Evolutionary conservation across 2,113 vertebrate genomes (phyloP).

Genomic region (Limnothrissa miodon): DNA sequence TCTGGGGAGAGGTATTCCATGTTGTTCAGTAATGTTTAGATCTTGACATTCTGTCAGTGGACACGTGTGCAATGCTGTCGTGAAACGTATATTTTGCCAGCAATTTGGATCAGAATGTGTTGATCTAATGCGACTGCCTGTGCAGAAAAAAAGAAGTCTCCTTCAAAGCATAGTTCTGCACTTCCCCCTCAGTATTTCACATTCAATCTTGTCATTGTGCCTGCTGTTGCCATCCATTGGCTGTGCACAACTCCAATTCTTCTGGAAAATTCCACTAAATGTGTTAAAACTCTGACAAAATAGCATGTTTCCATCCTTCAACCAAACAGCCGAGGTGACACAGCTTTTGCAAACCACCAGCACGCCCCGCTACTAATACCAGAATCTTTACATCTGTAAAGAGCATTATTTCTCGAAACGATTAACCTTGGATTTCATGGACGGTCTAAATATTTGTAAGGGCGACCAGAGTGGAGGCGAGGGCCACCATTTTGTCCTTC

Average conservation of each 20-base stretch:
- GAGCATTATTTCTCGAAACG: neutral
- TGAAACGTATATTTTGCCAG: conserved; percentile 33
- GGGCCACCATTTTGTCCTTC: conserved; percentile 8
- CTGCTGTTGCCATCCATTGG: neutral
- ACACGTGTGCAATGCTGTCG: conserved; percentile 39
- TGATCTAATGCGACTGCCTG: conserved; percentile 42
- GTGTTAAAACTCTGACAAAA: conserved; percentile 14
- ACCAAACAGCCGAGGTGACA: conserved; percentile 11
- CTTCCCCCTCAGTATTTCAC: conserved; percentile 33
- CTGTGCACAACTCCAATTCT: neutral
- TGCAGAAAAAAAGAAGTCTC: conserved; percentile 20
- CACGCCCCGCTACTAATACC: neutral
- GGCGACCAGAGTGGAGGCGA: neutral
- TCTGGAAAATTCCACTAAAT: conserved; percentile 13
- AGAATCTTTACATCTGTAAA: neutral
- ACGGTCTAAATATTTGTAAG: neutral
- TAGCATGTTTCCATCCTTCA: neutral
- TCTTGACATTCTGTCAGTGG: conserved; percentile 48
- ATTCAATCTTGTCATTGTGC: conserved; percentile 28
- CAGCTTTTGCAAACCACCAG: conserved; percentile 10
- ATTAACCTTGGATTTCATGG: conserved; percentile 7
- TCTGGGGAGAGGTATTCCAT: conserved; percentile 18
- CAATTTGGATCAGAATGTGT: conserved; percentile 51
- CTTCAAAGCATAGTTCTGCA: conserved; percentile 29
- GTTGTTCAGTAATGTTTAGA: conserved; percentile 51